These are phyloP conservation scores for Silurus meridionalis DNA, from an alignment of 2,113 vertebrate species.

Conservation along the genomic window DNA sequence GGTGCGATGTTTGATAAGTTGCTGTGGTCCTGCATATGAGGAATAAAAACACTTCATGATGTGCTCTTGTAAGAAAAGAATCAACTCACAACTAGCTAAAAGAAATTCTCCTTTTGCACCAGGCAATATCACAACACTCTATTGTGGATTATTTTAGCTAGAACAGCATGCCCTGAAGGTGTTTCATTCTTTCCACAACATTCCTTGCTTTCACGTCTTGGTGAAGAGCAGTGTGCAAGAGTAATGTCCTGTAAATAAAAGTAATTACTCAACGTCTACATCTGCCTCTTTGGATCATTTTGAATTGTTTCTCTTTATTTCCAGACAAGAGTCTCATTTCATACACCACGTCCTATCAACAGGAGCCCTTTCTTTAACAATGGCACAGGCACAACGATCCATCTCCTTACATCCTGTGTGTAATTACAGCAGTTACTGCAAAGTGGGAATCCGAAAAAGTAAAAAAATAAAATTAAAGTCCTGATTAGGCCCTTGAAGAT, in stretches of 20 bases:
- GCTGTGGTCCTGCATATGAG: not conserved
- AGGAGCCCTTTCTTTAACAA: conserved; percentile 39
- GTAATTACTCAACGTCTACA: not conserved
- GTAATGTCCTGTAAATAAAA: not conserved
- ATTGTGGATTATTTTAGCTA: not conserved
- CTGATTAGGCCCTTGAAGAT: conserved; percentile 66
- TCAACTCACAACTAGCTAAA: not conserved
- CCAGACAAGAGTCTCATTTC: not conserved
- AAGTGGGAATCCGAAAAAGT: no score
- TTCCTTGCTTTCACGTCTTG: not conserved
- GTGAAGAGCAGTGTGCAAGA: not conserved
- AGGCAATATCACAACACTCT: not conserved
- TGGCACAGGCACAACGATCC: conserved; percentile 62
- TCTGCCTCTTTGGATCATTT: not conserved
- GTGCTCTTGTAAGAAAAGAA: not conserved
- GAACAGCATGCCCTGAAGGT: not conserved
- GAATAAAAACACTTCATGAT: not conserved
- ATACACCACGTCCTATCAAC: not conserved
- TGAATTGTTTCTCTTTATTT: not conserved
- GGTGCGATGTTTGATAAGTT: not conserved
- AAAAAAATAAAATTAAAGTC: conserved; percentile 41
- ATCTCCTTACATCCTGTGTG: conserved; percentile 62
- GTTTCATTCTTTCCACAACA: not conserved
- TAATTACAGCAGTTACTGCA: conserved; percentile 58
- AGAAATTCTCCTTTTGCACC: not conserved